phyloP scores from a whole-genome alignment of 2,113 vertebrate species.

The Cromileptes altivelis region DNA sequence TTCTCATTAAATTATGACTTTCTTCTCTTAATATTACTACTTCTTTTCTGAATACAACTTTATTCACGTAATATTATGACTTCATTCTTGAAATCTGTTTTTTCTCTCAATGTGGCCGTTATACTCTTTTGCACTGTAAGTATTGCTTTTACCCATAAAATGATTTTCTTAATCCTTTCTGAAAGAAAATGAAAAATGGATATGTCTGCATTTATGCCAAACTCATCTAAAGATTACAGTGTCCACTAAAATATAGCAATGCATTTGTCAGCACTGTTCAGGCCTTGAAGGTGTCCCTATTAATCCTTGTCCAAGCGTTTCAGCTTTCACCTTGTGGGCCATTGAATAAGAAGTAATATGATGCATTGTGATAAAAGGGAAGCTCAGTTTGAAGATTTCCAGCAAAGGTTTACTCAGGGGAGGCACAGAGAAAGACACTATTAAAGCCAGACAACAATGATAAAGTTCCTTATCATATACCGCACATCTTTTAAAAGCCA shows the following conservation, averaged over 20 bases:
- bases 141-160: neutral
- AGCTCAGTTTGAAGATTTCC: neutral
- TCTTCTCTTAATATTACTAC: no score
- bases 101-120: no score
- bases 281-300: neutral
- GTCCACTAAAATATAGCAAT: neutral
- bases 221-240: slow-evolving; percentile 3
- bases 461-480: neutral
- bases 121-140: neutral
- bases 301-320: neutral
- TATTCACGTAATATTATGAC: no score
- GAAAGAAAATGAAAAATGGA: neutral
- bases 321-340: slow-evolving; percentile 12
- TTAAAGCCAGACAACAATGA: neutral
- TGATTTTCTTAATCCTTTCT: neutral
- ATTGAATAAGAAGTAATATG: slow-evolving; percentile 15
- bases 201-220: neutral
- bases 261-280: neutral
- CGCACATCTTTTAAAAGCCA: neutral
- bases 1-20: no score
- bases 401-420: neutral
- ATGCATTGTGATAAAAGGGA: neutral
- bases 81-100: no score
- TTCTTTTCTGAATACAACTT: no score
- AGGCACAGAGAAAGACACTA: neutral